Base-by-base conservation (phyloP, 2,888 invertebrate genomes). In the Acanthopleura granulata region DNA sequence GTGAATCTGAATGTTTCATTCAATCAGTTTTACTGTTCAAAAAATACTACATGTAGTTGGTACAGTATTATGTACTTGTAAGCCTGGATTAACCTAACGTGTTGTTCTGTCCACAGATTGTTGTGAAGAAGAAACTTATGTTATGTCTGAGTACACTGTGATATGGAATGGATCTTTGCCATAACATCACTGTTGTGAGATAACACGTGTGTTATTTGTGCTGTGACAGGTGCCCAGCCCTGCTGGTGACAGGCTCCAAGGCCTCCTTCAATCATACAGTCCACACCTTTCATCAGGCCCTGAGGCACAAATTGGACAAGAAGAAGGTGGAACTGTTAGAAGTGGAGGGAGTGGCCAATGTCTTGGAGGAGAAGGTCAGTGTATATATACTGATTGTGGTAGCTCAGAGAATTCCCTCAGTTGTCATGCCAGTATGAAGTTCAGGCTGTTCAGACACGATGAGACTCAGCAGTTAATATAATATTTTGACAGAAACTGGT, bases 271-370 rank as follows among this genome's bases (percentile, higher is more conserved):
- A 95, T 78, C 92, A 93, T 78, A 95, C 95, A 77, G 95, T 96
- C 72, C 94, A 95, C 75, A 77, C 79, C 49, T 81, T 90, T 49
- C 86, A 88, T 77, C 80, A 84, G 73, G 76, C 83, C 51, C 84
- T 90, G 82, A 79, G 86, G 30, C 84, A 86, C 71, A 81, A 82
- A 49, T 78, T 86, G 73, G 74, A 71, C 89, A 95, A 95, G 88
- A 95, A 95, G 89, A 94, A 95, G 85, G 94, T 95, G 73, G 96
- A 96, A 78, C 93, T 96, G 79, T 92, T 97, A 74, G 95, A 96
- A 89, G 93, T 97, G 78, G 96, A 96, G 85, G 93, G 94, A 78
- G 95, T 94, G 72, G 96, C 96, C n/a, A 96, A 96, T 91, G 96
- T 96, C 11, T 92, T 97, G 77, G 93, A 94, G 79, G 96, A 97